phyloP scores from a whole-genome alignment of 1,140 invertebrate species.

The Pseudachorutes palmiensis region DNA sequence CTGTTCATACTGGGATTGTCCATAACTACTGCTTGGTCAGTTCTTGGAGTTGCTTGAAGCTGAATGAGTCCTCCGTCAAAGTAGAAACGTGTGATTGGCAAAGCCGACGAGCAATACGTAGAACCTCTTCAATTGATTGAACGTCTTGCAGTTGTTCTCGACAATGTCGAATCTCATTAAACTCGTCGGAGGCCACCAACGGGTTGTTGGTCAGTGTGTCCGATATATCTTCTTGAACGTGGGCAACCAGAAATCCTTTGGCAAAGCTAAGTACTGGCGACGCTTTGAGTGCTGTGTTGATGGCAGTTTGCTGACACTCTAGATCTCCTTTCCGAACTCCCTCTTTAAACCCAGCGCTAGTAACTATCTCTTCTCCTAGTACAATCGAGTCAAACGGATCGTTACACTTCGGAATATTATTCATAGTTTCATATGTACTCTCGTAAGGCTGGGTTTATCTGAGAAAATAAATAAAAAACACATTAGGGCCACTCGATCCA shows the following conservation, averaged over 20 bases:
- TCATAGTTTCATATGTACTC: too few species aligned
- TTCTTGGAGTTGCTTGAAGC: background rate
- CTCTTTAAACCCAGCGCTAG: background rate
- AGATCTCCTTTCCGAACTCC: background rate
- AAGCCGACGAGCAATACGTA: background rate
- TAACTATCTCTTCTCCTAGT: background rate
- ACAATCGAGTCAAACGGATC: background rate
- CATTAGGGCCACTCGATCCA: too few species aligned
- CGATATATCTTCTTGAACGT: background rate
- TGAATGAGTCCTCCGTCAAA: background rate
- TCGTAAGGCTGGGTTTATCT: too few species aligned
- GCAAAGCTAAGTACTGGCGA: background rate
- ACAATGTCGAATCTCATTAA: background rate
- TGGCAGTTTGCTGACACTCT: background rate
- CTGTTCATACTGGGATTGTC: background rate
- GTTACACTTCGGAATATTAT: too few species aligned
- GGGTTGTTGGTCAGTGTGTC: background rate
- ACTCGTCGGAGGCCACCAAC: background rate
- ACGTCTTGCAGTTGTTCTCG: background rate
- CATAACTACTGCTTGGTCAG: background rate
- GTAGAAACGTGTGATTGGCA: background rate
- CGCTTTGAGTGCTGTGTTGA: background rate
- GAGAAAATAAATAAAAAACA: too few species aligned
- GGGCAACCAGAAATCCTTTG: background rate
- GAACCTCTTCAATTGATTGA: background rate